Percentiles rank a stretch among this genome's conserved stretches.
Conservation (phyloP, 2,888 invertebrate species). For the Caenorhabditis becei region DNA sequence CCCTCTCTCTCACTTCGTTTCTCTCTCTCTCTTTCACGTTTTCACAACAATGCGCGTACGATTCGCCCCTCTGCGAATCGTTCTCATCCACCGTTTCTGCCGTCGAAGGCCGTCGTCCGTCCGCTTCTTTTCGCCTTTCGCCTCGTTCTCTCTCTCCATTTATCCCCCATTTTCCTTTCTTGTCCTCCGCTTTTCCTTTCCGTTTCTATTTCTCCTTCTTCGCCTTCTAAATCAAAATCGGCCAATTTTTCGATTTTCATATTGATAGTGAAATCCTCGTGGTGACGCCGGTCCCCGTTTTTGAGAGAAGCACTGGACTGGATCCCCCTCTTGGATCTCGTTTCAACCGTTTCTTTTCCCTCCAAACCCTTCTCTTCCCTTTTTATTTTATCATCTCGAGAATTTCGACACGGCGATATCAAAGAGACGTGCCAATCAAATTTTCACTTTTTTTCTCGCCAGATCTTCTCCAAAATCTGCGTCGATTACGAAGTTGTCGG, state of each 20-base stretch:
- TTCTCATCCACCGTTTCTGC: not conserved
- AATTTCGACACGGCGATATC: not conserved
- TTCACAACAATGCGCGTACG: not conserved
- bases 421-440: not conserved
- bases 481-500: too few species aligned
- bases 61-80: not conserved
- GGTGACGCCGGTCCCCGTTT: constrained; percentile 9
- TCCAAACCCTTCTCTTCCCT: not conserved
- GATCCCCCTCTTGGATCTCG: constrained; percentile 10
- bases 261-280: constrained; percentile 40
- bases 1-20: constrained; percentile 9
- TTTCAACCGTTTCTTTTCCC: not conserved
- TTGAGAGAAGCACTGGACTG: constrained; percentile 26
- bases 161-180: constrained; percentile 7
- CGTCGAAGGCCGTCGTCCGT: not conserved
- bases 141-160: constrained; percentile 5
- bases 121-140: not conserved
- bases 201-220: not conserved
- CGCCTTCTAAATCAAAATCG: not conserved
- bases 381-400: constrained; percentile 16
- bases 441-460: not conserved
- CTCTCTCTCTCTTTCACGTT: not conserved
- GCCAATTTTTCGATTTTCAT: not conserved
- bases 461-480: too few species aligned
- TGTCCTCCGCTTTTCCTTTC: not conserved